A percentile compares a stretch with the other conserved stretches of the same genome.
phyloP scores from a whole-genome alignment of 1,140 invertebrate species.

The Dendrolimus kikuchii region DNA sequence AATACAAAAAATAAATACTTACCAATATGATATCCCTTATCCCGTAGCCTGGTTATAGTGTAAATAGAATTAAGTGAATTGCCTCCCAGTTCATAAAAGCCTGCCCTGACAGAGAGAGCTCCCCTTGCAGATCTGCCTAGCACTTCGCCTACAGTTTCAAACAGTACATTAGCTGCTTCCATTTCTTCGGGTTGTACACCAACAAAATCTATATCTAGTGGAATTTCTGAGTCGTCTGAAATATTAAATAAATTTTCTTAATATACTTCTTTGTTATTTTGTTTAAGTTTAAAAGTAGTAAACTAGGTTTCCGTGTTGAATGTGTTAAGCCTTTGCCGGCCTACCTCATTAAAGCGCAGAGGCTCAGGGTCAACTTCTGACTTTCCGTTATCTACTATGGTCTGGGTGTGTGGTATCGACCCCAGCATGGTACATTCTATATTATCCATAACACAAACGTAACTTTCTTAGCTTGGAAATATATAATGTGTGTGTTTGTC shows the following conservation, averaged over 20 bases:
- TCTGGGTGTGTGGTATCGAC: too few species aligned
- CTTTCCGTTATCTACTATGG: too few species aligned
- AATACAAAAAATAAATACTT: too few species aligned
- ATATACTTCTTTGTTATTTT: slow-evolving; percentile 2
- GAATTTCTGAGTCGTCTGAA: slow-evolving; percentile 59
- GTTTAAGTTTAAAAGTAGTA: too few species aligned
- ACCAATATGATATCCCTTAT: slow-evolving; percentile 85
- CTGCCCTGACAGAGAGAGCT: slow-evolving; percentile 74
- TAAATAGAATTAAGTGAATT: slow-evolving; percentile 90
- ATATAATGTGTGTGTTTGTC: too few species aligned
- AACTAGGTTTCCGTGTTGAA: too few species aligned
- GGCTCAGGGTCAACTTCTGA: too few species aligned
- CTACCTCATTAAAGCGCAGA: too few species aligned
- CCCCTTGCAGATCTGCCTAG: slow-evolving; percentile 76
- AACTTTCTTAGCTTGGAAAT: too few species aligned
- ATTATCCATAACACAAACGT: too few species aligned
- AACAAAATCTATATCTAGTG: slow-evolving; percentile 74
- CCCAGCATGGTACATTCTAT: too few species aligned
- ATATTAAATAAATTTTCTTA: slow-evolving; percentile 10
- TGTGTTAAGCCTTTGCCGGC: too few species aligned
- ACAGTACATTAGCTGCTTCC: slow-evolving; percentile 77
- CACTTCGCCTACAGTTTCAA: slow-evolving; percentile 80
- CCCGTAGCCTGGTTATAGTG: slow-evolving; percentile 83
- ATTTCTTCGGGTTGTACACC: slow-evolving; percentile 75
- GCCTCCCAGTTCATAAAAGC: slow-evolving; percentile 89